phyloP scores from a whole-genome alignment of 2,113 vertebrate genomes.

The Pampusana beccarii region DNA sequence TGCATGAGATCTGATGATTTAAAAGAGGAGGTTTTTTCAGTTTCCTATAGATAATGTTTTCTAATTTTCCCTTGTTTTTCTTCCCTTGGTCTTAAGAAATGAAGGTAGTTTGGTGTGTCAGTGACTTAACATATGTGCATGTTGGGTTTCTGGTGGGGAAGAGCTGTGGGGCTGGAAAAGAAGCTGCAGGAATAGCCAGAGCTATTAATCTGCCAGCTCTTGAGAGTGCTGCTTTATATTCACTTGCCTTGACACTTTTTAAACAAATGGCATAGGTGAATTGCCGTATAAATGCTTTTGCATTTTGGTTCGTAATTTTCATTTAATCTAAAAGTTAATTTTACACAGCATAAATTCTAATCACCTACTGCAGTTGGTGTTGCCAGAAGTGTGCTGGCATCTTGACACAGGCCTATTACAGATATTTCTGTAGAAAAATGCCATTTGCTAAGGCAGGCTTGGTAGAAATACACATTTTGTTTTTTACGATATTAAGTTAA shows the following conservation, averaged over 20 bases:
- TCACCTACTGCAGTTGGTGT: neutral
- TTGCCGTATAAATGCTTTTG: neutral
- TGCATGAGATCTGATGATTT: neutral
- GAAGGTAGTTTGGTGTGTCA: neutral
- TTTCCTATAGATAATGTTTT: neutral
- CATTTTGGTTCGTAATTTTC: constrained; percentile 36
- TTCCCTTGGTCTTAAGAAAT: neutral
- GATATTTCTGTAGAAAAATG: neutral
- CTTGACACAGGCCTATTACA: neutral
- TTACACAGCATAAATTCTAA: constrained; percentile 65
- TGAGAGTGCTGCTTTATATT: fast-evolving
- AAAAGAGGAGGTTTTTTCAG: neutral
- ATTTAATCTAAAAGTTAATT: constrained; percentile 57
- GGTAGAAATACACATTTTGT: neutral
- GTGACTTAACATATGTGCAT: neutral
- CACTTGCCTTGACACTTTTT: neutral
- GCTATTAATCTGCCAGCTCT: neutral
- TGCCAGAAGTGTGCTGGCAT: constrained; percentile 21
- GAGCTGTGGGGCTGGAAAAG: neutral
- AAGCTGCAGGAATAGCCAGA: neutral
- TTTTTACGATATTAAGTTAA: neutral
- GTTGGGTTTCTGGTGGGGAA: neutral
- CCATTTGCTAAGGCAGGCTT: neutral
- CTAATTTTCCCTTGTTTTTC: neutral
- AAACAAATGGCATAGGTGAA: neutral